Conservation (phyloP, 2,113 vertebrate genomes). For the Origma solitaria region DNA sequence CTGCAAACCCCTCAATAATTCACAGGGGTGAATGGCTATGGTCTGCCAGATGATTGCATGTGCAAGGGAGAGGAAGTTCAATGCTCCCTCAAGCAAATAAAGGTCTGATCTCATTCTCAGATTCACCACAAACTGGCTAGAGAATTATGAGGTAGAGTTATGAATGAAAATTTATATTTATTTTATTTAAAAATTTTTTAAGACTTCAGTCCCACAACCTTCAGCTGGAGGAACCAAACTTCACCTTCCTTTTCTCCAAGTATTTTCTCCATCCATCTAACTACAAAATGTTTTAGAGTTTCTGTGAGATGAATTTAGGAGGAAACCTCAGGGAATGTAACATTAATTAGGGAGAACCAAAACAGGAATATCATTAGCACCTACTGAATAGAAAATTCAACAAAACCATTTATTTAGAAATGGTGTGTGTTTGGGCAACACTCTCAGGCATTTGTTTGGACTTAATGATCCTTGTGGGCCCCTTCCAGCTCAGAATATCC, state of each 20-base stretch:
- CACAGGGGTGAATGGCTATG: accelerated
- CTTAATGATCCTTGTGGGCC: neutral
- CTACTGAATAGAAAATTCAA: neutral
- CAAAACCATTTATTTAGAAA: neutral
- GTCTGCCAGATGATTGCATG: accelerated
- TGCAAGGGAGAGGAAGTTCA: neutral
- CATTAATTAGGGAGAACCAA: neutral
- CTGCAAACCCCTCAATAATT: accelerated
- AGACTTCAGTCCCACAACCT: accelerated
- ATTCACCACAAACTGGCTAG: neutral
- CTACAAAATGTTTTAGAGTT: neutral
- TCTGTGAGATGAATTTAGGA: neutral
- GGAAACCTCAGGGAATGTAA: neutral
- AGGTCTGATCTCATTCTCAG: neutral
- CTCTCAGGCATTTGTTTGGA: neutral
- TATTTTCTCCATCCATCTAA: neutral
- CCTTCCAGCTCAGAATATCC: neutral
- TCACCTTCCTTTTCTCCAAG: neutral
- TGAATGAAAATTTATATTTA: neutral
- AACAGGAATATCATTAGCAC: neutral
- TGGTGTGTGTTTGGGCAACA: neutral
- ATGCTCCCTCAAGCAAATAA: neutral
- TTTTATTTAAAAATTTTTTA: neutral
- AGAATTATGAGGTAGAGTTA: neutral
- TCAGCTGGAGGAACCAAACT: neutral